phyloP scores from a whole-genome alignment of 2,888 invertebrate genomes.

The Lissocephala sabroskyi region DNA sequence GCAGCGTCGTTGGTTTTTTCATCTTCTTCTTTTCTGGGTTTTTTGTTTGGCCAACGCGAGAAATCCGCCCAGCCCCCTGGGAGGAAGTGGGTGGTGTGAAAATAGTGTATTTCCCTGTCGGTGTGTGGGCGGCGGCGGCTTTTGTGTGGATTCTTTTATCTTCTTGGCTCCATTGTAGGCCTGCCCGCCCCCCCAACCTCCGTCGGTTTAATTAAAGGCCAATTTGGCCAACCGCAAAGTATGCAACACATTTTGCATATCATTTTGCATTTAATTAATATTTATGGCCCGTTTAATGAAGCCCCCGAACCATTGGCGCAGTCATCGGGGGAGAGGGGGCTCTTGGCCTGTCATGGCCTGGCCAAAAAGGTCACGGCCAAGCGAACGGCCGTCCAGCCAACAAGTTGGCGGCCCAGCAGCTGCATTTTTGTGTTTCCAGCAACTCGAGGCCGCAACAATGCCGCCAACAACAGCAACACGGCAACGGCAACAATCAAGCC shows the following conservation, averaged over 20 bases:
- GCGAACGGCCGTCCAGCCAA: slow-evolving; percentile 23
- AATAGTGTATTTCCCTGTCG: not conserved
- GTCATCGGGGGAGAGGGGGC: too few relatives aligned
- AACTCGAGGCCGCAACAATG: slow-evolving; percentile 41
- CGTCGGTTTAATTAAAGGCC: slow-evolving; percentile 6
- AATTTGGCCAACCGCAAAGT: slow-evolving; percentile 41
- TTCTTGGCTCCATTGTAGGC: not conserved
- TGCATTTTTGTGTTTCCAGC: slow-evolving; percentile 49
- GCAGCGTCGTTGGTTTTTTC: not conserved
- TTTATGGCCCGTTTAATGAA: slow-evolving; percentile 50
- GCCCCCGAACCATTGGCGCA: not conserved
- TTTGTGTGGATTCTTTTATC: slow-evolving; percentile 32
- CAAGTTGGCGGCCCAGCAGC: slow-evolving; percentile 47
- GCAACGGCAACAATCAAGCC: slow-evolving; percentile 9
- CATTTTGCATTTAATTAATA: slow-evolving; percentile 63
- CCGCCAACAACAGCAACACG: slow-evolving; percentile 22
- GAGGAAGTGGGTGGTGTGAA: too few relatives aligned
- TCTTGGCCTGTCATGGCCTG: not conserved
- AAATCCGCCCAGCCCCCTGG: too few relatives aligned
- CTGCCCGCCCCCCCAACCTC: slow-evolving; percentile 5
- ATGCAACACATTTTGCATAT: slow-evolving; percentile 46
- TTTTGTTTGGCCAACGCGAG: too few relatives aligned
- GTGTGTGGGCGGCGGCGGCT: not conserved
- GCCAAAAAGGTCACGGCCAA: slow-evolving; percentile 55
- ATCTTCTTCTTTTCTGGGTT: too few relatives aligned